Percentiles rank a stretch among this genome's conserved stretches.
Conservation (phyloP, 2,113 vertebrate species). For the Regulus satrapa region DNA sequence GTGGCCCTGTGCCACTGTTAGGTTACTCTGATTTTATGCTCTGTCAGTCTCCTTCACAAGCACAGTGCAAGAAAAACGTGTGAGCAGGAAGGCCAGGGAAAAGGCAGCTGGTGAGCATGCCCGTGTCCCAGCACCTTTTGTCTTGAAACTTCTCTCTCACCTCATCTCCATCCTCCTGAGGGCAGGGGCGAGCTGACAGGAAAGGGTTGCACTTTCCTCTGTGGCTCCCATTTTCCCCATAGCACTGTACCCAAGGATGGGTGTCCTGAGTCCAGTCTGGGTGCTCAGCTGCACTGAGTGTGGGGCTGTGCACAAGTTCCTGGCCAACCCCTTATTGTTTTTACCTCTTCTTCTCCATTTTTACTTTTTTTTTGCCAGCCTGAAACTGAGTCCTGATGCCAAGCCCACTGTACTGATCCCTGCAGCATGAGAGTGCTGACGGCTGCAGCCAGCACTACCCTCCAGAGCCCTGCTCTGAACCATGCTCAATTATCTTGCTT, state of each 20-base stretch:
- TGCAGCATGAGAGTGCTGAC: rapidly evolving
- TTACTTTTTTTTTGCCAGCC: not conserved
- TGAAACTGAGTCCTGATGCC: not conserved
- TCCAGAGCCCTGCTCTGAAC: not conserved
- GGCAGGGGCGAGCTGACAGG: not conserved
- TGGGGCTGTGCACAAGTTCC: not conserved
- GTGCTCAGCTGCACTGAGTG: not conserved
- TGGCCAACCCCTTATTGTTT: not conserved
- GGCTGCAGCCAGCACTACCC: not conserved
- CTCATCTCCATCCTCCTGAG: not conserved
- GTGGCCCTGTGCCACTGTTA: not conserved
- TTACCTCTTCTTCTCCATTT: not conserved
- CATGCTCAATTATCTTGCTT: not conserved
- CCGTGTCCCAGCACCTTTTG: not conserved
- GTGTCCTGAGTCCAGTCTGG: not conserved
- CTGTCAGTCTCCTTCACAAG: not conserved
- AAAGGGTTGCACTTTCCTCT: not conserved
- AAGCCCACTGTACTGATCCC: not conserved
- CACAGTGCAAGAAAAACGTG: not conserved
- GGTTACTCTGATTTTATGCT: not conserved
- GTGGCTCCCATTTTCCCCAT: not conserved
- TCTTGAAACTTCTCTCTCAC: not conserved
- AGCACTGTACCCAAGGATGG: not conserved
- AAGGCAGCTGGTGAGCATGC: not conserved
- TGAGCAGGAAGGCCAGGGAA: not conserved